Base-by-base conservation (phyloP, 1,140 invertebrate genomes). In the Chionoecetes opilio region DNA sequence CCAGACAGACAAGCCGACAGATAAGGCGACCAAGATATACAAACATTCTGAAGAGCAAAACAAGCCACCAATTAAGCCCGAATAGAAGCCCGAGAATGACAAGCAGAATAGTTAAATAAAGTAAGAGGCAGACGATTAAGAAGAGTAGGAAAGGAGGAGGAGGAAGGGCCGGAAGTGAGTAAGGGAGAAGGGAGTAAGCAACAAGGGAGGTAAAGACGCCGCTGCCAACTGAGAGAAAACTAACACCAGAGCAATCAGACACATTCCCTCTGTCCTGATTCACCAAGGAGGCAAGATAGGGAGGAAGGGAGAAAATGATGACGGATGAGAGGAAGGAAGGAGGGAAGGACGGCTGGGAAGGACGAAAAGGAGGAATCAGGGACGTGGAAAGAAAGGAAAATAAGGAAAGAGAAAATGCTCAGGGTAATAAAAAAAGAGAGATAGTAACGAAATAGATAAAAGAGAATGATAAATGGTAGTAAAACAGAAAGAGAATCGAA, bases 201-300 rank as follows among this genome's bases (percentile, higher is more conserved):
- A 75, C 63, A 75, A 75, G 63, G 63, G 63, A 26, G 63, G 63
- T 75, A 75, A 75, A 75, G 63, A 75, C 1, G 63, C 63, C 63
- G 63, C 63, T 75, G 63, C 63, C 63, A 75, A n/a, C 21, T 75
- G 63, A 75, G 63, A 75, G 63, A 75, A 75, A 75, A 75, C 63
- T 75, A 75, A 75, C 63, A 75, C n/a, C 63, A 75, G 9, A 75
- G 21, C 63, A 75, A 75, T 75, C 63, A 75, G 63, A 75, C 63
- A 8, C 63, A 75, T 75, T 75, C 63, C 63, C 63, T 75, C n/a
- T n/a, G n/a, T 75, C 63, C 63, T 75, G 63, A 75, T 75, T 75
- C 63, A 75, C 63, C n/a, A n/a, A 93, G 91, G 84, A 82, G 85
- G 91, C 29, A 31, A 82, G 63, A 92, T n/a, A 63, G 89, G 53